phyloP scores from a whole-genome alignment of 2,113 vertebrate genomes.

The Aphyosemion australe region DNA sequence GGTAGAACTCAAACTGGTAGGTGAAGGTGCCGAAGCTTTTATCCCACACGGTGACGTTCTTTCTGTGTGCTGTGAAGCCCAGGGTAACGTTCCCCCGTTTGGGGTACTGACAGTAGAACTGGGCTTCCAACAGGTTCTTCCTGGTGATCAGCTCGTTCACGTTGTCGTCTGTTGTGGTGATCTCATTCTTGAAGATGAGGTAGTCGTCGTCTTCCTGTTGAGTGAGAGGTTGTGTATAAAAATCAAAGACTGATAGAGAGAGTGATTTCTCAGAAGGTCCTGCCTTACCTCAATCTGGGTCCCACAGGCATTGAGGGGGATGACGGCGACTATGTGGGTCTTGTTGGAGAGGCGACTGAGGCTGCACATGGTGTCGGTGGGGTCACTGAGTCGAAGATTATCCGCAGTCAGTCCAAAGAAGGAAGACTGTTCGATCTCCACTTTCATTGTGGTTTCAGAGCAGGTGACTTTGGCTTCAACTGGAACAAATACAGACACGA shows the following conservation, averaged over 20 bases:
- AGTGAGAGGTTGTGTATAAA: no score
- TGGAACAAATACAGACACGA: not conserved
- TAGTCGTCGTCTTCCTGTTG: conserved; percentile 29
- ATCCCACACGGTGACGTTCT: conserved; percentile 56
- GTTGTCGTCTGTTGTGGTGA: conserved; percentile 52
- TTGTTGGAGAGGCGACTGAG: conserved; percentile 62
- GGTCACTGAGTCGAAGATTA: conserved; percentile 65
- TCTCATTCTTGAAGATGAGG: conserved; percentile 75
- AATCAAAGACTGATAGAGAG: no score
- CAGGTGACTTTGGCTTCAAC: conserved; percentile 60
- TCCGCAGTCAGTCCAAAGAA: conserved; percentile 38
- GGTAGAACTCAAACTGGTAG: conserved; percentile 77
- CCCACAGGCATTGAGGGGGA: conserved; percentile 74
- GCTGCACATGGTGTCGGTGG: conserved; percentile 54
- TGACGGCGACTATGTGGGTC: conserved; percentile 57
- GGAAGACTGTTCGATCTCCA: conserved; percentile 56
- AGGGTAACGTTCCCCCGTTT: conserved; percentile 62
- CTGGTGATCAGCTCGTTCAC: conserved; percentile 52
- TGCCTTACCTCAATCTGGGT: conserved; percentile 68
- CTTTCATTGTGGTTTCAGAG: conserved; percentile 60
- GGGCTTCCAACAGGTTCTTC: conserved; percentile 60
- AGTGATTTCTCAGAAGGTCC: no score
- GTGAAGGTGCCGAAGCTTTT: conserved; percentile 74
- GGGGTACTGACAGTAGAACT: conserved; percentile 75
- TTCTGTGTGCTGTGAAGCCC: conserved; percentile 59